Evolutionary conservation across 2,888 invertebrate genomes (phyloP).

Genomic region (Polydesmus complanatus): DNA sequence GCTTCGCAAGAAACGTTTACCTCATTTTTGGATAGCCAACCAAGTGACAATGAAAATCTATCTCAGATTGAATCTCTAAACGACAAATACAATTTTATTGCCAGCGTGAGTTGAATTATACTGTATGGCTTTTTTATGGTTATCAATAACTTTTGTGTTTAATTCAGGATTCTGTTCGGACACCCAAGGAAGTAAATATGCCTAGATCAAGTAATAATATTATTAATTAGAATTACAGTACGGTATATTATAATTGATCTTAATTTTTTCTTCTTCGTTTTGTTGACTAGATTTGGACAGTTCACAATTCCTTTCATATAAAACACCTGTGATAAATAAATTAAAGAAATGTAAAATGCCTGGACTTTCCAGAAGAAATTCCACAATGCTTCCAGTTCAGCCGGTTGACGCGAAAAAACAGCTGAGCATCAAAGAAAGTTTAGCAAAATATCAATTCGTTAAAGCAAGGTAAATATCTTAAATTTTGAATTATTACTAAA

Average conservation of each 20-base stretch:
- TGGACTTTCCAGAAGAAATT: background rate
- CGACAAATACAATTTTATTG: too few species aligned
- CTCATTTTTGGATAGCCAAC: background rate
- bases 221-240: too few species aligned
- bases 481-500: too few species aligned
- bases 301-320: background rate
- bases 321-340: background rate
- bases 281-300: background rate
- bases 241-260: background rate
- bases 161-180: too few species aligned
- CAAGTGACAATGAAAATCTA: background rate
- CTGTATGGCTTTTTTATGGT: too few species aligned
- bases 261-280: background rate
- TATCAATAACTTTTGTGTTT: too few species aligned
- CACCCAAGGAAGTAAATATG: too few species aligned
- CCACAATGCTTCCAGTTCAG: background rate
- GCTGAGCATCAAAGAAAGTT: background rate
- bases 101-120: too few species aligned
- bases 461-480: too few species aligned
- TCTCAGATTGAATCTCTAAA: too few species aligned
- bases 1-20: background rate
- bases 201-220: too few species aligned
- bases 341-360: background rate
- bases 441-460: background rate
- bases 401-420: background rate